These are phyloP conservation scores for Donacobius atricapilla DNA, from an alignment of 2,113 vertebrate species.

Conservation along the genomic window DNA sequence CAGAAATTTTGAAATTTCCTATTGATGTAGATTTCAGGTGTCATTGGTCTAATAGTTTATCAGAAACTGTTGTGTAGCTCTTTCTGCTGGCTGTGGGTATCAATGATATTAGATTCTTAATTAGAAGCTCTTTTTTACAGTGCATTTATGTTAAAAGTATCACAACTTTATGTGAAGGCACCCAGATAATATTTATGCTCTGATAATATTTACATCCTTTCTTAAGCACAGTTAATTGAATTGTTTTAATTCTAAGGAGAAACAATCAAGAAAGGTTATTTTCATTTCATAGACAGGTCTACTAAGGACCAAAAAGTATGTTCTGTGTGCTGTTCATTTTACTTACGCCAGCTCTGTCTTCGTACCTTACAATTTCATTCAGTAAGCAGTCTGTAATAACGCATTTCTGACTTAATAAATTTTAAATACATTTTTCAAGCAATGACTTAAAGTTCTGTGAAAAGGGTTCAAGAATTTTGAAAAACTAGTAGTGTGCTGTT, in stretches of 20 bases:
- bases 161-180: not conserved
- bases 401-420: not conserved
- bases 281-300: not conserved
- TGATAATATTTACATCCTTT: not conserved
- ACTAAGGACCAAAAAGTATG: not conserved
- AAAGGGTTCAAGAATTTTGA: not conserved
- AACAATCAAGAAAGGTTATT: not conserved
- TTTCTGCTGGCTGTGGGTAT: not conserved
- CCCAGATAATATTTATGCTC: not conserved
- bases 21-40: not conserved
- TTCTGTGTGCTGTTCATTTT: not conserved
- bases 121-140: not conserved
- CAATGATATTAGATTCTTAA: not conserved
- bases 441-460: not conserved
- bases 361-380: not conserved
- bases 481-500: not conserved
- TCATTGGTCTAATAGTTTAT: not conserved
- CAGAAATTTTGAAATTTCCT: not conserved
- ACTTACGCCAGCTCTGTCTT: not conserved
- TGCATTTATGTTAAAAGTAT: not conserved
- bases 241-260: not conserved
- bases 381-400: not conserved
- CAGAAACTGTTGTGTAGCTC: not conserved
- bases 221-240: not conserved
- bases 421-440: not conserved